Evolutionary conservation across 2,797 vertebrate species (phyloP).

Genomic region (Gymnopithys bicolor): DNA sequence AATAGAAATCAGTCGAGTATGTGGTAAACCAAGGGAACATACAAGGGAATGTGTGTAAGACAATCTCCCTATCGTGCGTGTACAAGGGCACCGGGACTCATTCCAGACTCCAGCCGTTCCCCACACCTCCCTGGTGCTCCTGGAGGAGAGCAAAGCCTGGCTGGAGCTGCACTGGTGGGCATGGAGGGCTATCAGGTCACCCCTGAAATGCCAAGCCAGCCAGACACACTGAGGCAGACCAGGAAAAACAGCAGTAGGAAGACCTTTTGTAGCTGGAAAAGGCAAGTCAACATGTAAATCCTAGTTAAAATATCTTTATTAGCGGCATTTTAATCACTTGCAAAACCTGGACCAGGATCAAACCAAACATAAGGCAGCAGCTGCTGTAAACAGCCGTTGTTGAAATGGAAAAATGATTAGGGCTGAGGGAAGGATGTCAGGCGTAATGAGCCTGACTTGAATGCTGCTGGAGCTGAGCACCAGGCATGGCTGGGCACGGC

Average conservation of each 20-base stretch:
- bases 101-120: background rate
- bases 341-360: constrained; percentile 62
- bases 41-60: background rate
- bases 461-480: background rate
- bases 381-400: constrained; percentile 68
- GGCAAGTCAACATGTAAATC: constrained; percentile 61
- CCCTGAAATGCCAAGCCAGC: background rate
- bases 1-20: background rate
- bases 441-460: background rate
- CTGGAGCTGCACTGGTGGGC: background rate
- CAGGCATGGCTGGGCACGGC: background rate
- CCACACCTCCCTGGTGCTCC: background rate
- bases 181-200: background rate
- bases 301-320: constrained; percentile 69
- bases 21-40: background rate
- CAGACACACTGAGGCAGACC: background rate
- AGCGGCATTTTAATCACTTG: constrained; percentile 71
- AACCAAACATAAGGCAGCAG: constrained; percentile 66
- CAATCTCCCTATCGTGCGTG: background rate
- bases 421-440: constrained; percentile 48
- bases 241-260: background rate
- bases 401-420: constrained; percentile 65
- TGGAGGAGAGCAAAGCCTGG: fast-evolving
- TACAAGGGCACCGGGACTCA: background rate
- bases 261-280: constrained; percentile 63